Percentiles rank a stretch among this genome's conserved stretches.
Evolutionary conservation across 2,797 vertebrate species (phyloP).

Genomic region (Aeoliscus strigatus): DNA sequence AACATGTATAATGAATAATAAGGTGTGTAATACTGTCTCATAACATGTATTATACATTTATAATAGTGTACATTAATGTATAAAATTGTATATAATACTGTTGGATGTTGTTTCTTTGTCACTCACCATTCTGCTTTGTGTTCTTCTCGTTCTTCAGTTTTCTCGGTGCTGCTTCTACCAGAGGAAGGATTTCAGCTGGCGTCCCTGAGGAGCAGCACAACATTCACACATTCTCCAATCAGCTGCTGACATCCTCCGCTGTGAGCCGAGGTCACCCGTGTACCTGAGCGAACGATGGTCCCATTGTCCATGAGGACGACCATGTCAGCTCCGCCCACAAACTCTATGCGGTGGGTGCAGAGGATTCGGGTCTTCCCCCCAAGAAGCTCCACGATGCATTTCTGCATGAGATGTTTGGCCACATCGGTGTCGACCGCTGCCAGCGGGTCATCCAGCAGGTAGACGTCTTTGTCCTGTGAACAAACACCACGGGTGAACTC

Average conservation of each 20-base stretch:
- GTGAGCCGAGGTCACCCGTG: no score
- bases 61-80: no score
- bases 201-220: slow-evolving; percentile 73
- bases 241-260: no score
- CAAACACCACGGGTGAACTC: not conserved
- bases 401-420: slow-evolving; percentile 86
- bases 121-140: slow-evolving; percentile 66
- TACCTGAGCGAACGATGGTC: slow-evolving; percentile 82
- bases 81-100: no score
- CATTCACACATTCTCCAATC: no score
- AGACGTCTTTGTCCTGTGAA: slow-evolving; percentile 86
- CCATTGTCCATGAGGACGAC: slow-evolving; percentile 88
- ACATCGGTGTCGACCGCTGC: slow-evolving; percentile 92
- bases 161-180: slow-evolving; percentile 77
- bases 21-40: no score
- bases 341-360: slow-evolving; percentile 90
- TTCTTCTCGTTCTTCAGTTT: slow-evolving; percentile 41
- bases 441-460: slow-evolving; percentile 93
- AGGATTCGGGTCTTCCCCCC: slow-evolving; percentile 86
- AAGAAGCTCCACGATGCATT: slow-evolving; percentile 86
- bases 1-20: no score
- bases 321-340: slow-evolving; percentile 81
- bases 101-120: no score
- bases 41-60: no score
- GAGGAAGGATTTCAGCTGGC: slow-evolving; percentile 83